Evolutionary conservation across 2,888 invertebrate species (phyloP).

Genomic region (Pseudococcus jackbeardsleyi): DNA sequence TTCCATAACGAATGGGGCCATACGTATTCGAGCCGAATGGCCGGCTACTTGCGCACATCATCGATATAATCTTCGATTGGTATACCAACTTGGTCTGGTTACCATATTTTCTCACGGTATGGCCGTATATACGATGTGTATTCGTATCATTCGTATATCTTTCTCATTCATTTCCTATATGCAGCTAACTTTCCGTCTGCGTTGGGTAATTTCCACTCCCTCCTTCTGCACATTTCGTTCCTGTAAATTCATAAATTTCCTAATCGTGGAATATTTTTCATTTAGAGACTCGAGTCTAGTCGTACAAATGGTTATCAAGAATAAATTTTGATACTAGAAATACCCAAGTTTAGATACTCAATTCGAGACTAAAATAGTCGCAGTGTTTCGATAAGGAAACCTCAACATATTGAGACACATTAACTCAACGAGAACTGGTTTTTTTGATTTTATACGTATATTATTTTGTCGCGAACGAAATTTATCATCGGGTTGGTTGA

Average conservation of each 20-base stretch:
- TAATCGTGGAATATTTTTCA: conserved; percentile 31
- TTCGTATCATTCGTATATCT: conserved; percentile 29
- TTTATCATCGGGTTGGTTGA: not conserved
- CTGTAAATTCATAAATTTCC: conserved; percentile 1
- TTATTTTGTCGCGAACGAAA: not conserved
- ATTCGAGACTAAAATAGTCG: not conserved
- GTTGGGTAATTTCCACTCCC: not conserved
- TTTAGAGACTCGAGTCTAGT: not conserved
- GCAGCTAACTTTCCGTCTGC: not conserved
- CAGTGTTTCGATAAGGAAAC: not conserved
- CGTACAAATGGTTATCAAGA: not conserved
- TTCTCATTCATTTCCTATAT: not conserved
- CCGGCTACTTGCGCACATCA: conserved; percentile 7
- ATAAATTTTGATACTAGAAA: not conserved
- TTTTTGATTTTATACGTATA: not conserved
- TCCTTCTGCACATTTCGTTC: not conserved
- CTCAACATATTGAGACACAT: not conserved
- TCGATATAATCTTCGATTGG: conserved; percentile 29
- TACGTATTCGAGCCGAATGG: not conserved
- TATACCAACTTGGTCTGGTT: conserved; percentile 1
- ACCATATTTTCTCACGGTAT: conserved; percentile 35
- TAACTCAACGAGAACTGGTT: not conserved
- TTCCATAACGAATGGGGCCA: conserved; percentile 28
- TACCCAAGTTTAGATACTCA: not conserved
- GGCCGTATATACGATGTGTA: not conserved